Evolutionary conservation across 2,888 invertebrate genomes (phyloP), one percentile per base, ranked within the genome.

Genomic region (Acanthococcus lagerstroemiae): DNA sequence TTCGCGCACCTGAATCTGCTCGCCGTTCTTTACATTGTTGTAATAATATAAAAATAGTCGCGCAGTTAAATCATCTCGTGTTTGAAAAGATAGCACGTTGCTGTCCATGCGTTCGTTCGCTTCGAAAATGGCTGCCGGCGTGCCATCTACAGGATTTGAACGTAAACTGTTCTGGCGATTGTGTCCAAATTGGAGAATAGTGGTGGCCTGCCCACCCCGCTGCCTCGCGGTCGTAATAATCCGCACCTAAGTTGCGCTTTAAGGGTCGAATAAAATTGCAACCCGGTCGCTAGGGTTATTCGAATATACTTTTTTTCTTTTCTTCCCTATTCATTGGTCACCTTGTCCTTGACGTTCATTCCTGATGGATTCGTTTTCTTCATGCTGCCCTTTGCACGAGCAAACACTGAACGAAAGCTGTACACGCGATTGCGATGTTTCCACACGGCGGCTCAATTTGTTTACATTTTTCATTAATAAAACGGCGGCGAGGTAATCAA

Each of bases 41-140:
- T n/a, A n/a, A n/a, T n/a, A n/a, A 19, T 55, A 55, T 55, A 55
- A 55, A 55, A 55, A 55, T 55, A 55, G 55, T 55, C 27, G 27
- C 27, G n/a, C 22, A 25, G 22, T 50, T 55, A 55, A 55, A 55
- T 55, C 55, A 55, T 55, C 19, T 30, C 7, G 30, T 27, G 55
- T 55, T 55, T 17, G 27, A 25, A 55, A 55, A 55, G 55, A 55
- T 55, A 55, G 55, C 55, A 55, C 55, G 27, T 30, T 55, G 55
- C 25, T 30, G 55, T 55, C n/a, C n/a, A n/a, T n/a, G n/a, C n/a
- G 27, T 27, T 24, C 25, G 30, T 55, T 27, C 55, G 55, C 30
- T 55, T 55, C 19, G 55, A 55, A 55, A 55, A 26, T n/a, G n/a
- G n/a, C 27, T n/a, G 55, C 19, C 12, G 21, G 26, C 17, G 55